These are phyloP conservation scores for Fragum sueziense DNA, from an alignment of 2,888 invertebrate genomes.

Conservation along the genomic window DNA sequence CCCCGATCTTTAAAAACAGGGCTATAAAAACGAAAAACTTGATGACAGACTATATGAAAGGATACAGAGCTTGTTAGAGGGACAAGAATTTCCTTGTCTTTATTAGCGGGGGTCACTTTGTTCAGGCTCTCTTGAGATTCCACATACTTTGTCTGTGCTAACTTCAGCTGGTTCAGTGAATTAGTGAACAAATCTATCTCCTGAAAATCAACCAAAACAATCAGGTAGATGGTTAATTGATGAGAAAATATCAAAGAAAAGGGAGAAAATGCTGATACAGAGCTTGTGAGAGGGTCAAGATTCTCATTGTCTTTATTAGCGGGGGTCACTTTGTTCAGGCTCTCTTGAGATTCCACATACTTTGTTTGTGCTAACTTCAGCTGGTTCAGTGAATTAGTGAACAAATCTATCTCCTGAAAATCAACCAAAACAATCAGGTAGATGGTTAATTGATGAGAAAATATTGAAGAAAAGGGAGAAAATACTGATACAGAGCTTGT, in stretches of 20 bases:
- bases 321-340: slow-evolving; percentile 87
- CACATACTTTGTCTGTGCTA: slow-evolving; percentile 94
- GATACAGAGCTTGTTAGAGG: slow-evolving; percentile 95
- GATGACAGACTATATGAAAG: too few relatives aligned
- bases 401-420: slow-evolving; percentile 90
- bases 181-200: slow-evolving; percentile 95
- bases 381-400: slow-evolving; percentile 94
- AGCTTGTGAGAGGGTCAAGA: slow-evolving; percentile 96
- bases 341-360: slow-evolving; percentile 93
- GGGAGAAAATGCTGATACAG: too few relatives aligned
- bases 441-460: too few relatives aligned
- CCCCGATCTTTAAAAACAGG: neutral
- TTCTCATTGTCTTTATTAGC: slow-evolving; percentile 91
- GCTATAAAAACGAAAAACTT: slow-evolving; percentile 63
- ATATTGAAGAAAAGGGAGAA: too few relatives aligned
- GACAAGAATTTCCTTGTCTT: slow-evolving; percentile 93
- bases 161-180: slow-evolving; percentile 93
- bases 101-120: slow-evolving; percentile 88
- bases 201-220: too few relatives aligned
- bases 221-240: too few relatives aligned
- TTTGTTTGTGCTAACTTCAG: slow-evolving; percentile 94
- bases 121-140: slow-evolving; percentile 90
- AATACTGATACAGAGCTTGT: slow-evolving; percentile 94
- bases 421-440: too few relatives aligned
- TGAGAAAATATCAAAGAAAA: too few relatives aligned